These are phyloP conservation scores for Fukomys damarensis DNA, from an alignment of 2,113 vertebrate genomes.

Conservation along the genomic window DNA sequence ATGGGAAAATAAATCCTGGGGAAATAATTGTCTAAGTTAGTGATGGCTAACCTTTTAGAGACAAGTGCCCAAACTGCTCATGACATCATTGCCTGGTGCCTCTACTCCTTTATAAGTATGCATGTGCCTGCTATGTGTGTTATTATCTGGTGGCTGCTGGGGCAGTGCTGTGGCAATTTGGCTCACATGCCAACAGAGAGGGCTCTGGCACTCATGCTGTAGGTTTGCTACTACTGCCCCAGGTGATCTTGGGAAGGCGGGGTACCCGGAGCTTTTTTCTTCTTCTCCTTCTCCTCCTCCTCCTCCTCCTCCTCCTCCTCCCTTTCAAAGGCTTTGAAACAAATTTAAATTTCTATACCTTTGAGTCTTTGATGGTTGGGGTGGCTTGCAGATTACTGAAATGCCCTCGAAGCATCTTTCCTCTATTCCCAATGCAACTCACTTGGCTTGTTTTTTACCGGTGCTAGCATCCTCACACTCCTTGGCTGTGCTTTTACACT, in stretches of 20 bases:
- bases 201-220: not conserved
- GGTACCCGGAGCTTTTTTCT: not conserved
- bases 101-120: not conserved
- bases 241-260: not conserved
- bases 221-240: not conserved
- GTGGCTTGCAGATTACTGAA: not conserved
- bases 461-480: too few relatives aligned
- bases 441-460: not conserved
- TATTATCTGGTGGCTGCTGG: not conserved
- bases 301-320: too few relatives aligned
- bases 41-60: not conserved
- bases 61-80: not conserved
- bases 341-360: not conserved
- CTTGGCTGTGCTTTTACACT: not conserved
- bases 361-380: not conserved
- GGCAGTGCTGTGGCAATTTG: not conserved
- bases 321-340: not conserved
- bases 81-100: not conserved
- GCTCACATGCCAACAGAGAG: not conserved
- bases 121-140: not conserved
- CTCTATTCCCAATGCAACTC: not conserved
- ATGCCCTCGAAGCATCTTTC: not conserved
- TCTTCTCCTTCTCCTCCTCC: not conserved
- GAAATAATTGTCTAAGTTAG: not conserved
- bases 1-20: not conserved